Percentiles rank a stretch among this genome's conserved stretches.
Evolutionary conservation across 92 coral and sea anemone species (phyloP).

Genomic region (Porites evermanni): DNA sequence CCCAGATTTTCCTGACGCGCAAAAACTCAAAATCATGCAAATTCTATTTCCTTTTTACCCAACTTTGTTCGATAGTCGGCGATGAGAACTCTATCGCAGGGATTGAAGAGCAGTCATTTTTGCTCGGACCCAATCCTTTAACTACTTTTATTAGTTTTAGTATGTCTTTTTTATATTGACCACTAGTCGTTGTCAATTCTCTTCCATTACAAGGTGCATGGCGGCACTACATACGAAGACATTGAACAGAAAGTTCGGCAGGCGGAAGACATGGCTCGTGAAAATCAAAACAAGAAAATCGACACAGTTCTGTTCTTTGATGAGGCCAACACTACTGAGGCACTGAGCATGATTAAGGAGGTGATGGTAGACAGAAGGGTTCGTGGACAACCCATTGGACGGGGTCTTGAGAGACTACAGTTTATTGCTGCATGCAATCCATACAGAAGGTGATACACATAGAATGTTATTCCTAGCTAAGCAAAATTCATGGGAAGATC

Average conservation of each 20-base stretch:
- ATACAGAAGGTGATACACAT: constrained; percentile 65
- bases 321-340: constrained; percentile 91
- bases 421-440: constrained; percentile 92
- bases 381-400: constrained; percentile 74
- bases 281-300: constrained; percentile 61
- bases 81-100: too few species aligned
- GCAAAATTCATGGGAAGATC: too few species aligned
- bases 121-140: too few species aligned
- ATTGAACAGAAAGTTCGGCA: constrained; percentile 75
- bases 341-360: constrained; percentile 82
- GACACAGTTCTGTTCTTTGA: constrained; percentile 87
- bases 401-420: constrained; percentile 65
- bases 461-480: background rate
- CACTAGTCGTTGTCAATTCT: background rate
- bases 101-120: too few species aligned
- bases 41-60: too few species aligned
- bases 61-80: too few species aligned
- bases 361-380: constrained; percentile 89
- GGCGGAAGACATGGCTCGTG: constrained; percentile 75
- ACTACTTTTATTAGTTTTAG: too few species aligned
- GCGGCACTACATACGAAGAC: constrained; percentile 83
- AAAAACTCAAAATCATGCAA: too few species aligned
- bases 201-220: constrained; percentile 69
- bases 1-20: too few species aligned
- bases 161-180: too few species aligned